Conservation (phyloP, 2,797 vertebrate species). For the Antrozous pallidus region DNA sequence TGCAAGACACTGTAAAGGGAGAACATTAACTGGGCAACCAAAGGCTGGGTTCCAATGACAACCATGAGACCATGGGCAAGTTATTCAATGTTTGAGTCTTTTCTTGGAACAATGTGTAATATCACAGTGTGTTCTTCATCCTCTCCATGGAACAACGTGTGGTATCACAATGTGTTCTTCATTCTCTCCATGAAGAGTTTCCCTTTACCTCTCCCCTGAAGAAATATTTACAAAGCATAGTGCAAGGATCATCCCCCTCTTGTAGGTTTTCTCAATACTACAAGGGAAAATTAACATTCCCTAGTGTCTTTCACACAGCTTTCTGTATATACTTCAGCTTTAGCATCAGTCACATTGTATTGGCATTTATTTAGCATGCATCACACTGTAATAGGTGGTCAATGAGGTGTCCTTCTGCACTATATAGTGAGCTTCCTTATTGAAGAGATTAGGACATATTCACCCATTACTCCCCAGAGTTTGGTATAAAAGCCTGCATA, state of each 20-base stretch:
- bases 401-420: neutral
- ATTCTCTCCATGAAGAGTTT: neutral
- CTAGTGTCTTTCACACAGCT: neutral
- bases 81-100: neutral
- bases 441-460: neutral
- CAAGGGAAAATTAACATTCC: neutral
- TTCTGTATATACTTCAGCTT: neutral
- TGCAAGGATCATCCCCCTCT: fast-evolving
- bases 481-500: neutral
- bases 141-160: neutral
- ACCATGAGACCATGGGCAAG: neutral
- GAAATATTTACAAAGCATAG: neutral
- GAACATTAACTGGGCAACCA: neutral
- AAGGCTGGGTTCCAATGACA: neutral
- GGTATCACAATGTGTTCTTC: neutral
- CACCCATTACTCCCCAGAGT: neutral
- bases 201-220: neutral
- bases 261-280: neutral
- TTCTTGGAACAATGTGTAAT: neutral
- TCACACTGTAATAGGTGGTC: neutral
- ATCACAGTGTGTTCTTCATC: neutral
- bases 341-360: neutral
- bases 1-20: neutral
- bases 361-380: neutral
- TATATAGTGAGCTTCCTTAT: neutral